Base-by-base conservation (phyloP, 2,888 invertebrate genomes). In the Allygus modestus region DNA sequence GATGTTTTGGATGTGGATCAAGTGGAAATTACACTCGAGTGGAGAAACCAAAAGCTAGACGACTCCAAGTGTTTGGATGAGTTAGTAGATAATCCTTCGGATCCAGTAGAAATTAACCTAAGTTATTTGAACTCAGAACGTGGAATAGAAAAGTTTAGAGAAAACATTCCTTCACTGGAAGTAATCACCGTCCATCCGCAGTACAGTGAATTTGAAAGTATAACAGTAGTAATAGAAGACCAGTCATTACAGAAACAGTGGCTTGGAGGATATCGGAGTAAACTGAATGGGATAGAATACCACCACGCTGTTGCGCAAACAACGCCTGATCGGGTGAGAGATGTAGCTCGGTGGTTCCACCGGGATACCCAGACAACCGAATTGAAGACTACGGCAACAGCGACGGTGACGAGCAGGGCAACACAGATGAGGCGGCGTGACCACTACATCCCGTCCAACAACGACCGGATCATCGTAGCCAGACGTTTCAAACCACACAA, bases 241-340 rank as follows among this genome's bases (percentile, higher is more conserved):
- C 90, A 91, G 51, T 89, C 91, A 0, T 94, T 95, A 54, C 89
- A 92, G 58, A 97, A 97, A 89, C 96, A 96, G 0, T 96, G 94
- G 91, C 90, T 95, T 87, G 97, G 97, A 81, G 98, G 98, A 46
- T 98, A 95, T 90, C 92, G 92, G 85, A 93, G 98, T 90, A 93
- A 92, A 87, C 89, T 92, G 82, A 96, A 94, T 84, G 94, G 94
- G 23, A 90, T 92, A 11, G 93, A 95, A 88, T 98, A 95, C 89
- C 94, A 96, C 88, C 26, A 65, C 28, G 65, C 65, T 0, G 28
- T 20, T 2, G 31, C 65, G 7, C 65, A 65, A 15, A 65, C 65
- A 15, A 28, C 17, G 17, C 58, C 58, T 15, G 15, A 31, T 28
- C 0, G 12, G 31, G 31, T 2, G 15, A 28, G 7, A 1, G 12